phyloP scores from a whole-genome alignment of 1,140 invertebrate genomes.

The Plutomurus gul region DNA sequence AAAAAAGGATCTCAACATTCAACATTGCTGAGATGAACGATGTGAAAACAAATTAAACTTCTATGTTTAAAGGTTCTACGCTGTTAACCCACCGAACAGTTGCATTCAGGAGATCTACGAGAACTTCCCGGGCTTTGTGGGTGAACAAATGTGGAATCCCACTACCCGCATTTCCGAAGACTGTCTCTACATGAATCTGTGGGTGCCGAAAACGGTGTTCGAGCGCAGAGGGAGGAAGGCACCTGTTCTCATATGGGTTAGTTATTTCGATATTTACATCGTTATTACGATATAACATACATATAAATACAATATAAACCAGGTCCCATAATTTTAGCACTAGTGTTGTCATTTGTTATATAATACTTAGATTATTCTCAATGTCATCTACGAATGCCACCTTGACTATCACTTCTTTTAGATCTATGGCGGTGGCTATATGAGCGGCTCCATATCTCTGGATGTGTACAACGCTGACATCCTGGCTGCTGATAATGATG shows the following conservation, averaged over 20 bases:
- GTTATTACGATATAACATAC: no score
- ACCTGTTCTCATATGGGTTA: slow-evolving; percentile 87
- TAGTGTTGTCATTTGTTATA: no score
- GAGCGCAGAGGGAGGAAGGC: slow-evolving; percentile 57
- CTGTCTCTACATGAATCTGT: slow-evolving; percentile 90
- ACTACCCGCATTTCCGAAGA: slow-evolving; percentile 91
- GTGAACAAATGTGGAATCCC: slow-evolving; percentile 95
- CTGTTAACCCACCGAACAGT: slow-evolving; percentile 69
- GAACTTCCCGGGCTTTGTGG: slow-evolving; percentile 84
- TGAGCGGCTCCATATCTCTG: slow-evolving; percentile 85
- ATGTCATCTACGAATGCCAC: no score
- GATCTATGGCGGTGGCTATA: slow-evolving; percentile 73
- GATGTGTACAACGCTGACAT: slow-evolving; percentile 88
- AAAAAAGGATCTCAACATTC: no score
- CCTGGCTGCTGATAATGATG: slow-evolving; percentile 78
- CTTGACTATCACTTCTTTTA: no score
- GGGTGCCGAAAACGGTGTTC: slow-evolving; percentile 75
- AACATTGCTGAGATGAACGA: no score
- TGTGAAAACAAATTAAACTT: no score
- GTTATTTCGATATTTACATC: no score
- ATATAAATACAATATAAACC: no score
- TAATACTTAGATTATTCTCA: no score
- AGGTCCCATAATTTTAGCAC: no score
- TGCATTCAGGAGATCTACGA: slow-evolving; percentile 82
- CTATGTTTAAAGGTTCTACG: no score